These are phyloP conservation scores for Acrossocheilus fasciatus DNA, from an alignment of 2,797 vertebrate species.

Conservation along the genomic window DNA sequence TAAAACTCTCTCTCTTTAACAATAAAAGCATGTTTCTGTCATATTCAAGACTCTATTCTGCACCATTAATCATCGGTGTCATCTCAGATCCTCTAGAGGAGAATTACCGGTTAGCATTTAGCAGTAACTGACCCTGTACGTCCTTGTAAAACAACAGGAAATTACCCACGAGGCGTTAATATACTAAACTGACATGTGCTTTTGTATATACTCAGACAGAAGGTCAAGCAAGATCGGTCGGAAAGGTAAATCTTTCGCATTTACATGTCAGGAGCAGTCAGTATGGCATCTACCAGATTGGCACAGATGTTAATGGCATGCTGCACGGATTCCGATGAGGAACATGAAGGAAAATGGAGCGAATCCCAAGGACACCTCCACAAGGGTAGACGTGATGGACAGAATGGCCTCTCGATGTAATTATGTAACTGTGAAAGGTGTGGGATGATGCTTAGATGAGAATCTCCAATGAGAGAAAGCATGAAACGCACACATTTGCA, in stretches of 20 bases:
- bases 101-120: slow-evolving; percentile 31
- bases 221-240: neutral
- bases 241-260: neutral
- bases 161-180: neutral
- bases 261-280: neutral
- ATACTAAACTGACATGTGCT: slow-evolving; percentile 33
- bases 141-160: slow-evolving; percentile 42
- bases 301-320: slow-evolving; percentile 3
- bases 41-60: neutral
- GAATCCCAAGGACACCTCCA: slow-evolving; percentile 16
- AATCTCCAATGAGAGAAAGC: slow-evolving; percentile 31
- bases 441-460: slow-evolving; percentile 31
- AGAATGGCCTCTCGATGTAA: slow-evolving; percentile 20
- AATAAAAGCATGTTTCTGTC: neutral
- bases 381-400: slow-evolving; percentile 29
- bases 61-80: slow-evolving; percentile 22
- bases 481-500: slow-evolving; percentile 14
- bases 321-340: neutral
- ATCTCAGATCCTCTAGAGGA: slow-evolving; percentile 17
- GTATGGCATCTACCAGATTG: neutral
- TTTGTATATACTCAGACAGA: slow-evolving; percentile 19
- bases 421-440: slow-evolving; percentile 25
- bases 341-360: neutral
- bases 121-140: slow-evolving; percentile 16
- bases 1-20: neutral